Percentiles rank a stretch among this genome's conserved stretches.
Conservation (phyloP, 2,113 vertebrate species). For the Aldabrachelys gigantea region DNA sequence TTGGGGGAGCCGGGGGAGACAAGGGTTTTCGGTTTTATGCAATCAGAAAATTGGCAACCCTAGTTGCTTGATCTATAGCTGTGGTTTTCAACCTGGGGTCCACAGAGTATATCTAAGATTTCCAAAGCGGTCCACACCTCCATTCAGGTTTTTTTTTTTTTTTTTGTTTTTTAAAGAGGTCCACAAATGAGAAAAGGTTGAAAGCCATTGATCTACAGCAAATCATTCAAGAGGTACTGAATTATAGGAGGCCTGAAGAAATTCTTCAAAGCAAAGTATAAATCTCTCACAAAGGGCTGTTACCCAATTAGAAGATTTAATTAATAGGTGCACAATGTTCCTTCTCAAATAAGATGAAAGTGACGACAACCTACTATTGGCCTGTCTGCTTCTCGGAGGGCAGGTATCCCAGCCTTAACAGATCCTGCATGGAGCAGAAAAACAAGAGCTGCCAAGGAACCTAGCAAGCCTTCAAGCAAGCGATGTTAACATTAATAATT, state of each 20-base stretch:
- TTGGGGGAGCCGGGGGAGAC: too few relatives aligned
- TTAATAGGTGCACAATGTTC: rapidly evolving
- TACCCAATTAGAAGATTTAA: neutral
- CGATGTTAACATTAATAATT: neutral
- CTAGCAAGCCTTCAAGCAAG: neutral
- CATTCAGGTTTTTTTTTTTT: neutral
- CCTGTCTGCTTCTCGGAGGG: neutral
- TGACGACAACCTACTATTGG: neutral
- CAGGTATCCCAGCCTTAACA: rapidly evolving
- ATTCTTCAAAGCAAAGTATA: neutral
- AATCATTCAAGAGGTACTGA: rapidly evolving
- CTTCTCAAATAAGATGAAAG: neutral
- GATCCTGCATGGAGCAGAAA: neutral
- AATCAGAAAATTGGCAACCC: too few relatives aligned
- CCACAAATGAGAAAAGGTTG: neutral
- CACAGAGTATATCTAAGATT: neutral
- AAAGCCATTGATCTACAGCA: rapidly evolving
- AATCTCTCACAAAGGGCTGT: neutral
- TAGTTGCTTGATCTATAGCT: neutral
- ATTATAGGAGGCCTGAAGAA: neutral
- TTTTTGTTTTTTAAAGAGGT: neutral
- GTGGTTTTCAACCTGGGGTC: neutral
- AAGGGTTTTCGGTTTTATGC: too few relatives aligned
- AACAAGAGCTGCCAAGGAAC: conserved; percentile 7
- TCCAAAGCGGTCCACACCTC: neutral